Conservation (phyloP, 1,140 invertebrate species). For the Listronotus bonariensis region DNA sequence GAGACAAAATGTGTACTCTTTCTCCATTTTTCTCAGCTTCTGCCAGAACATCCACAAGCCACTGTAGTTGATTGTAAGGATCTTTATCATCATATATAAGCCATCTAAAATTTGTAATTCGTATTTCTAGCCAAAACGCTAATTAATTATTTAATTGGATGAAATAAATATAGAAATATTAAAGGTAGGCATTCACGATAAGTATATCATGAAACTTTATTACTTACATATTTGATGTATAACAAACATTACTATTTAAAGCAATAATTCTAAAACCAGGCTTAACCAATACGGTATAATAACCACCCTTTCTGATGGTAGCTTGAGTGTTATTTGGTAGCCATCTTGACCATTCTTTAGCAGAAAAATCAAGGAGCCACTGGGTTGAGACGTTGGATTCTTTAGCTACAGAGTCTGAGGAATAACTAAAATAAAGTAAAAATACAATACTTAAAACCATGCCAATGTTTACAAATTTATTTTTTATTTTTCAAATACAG, state of each 20-base stretch:
- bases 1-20: conserved; percentile 81
- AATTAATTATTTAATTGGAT: no score
- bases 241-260: conserved; percentile 77
- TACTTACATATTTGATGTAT: conserved; percentile 72
- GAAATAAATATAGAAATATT: no score
- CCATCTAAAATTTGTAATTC: conserved; percentile 59
- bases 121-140: no score
- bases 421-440: conserved; percentile 31
- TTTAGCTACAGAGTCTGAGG: conserved; percentile 22
- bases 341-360: conserved; percentile 69
- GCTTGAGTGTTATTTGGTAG: conserved; percentile 65
- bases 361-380: conserved; percentile 72
- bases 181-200: no score
- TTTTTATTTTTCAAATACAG: no score
- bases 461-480: no score
- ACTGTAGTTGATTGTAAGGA: conserved; percentile 73
- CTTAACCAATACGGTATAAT: conserved; percentile 67
- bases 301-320: conserved; percentile 70
- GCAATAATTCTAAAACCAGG: conserved; percentile 73
- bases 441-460: no score
- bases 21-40: conserved; percentile 72
- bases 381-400: conserved; percentile 53
- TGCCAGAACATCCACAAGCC: conserved; percentile 73
- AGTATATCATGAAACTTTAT: no score
- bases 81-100: conserved; percentile 64